Percentiles rank a stretch among this genome's conserved stretches.
Conservation (phyloP, 2,113 vertebrate species). For the Pangasianodon gigas region DNA sequence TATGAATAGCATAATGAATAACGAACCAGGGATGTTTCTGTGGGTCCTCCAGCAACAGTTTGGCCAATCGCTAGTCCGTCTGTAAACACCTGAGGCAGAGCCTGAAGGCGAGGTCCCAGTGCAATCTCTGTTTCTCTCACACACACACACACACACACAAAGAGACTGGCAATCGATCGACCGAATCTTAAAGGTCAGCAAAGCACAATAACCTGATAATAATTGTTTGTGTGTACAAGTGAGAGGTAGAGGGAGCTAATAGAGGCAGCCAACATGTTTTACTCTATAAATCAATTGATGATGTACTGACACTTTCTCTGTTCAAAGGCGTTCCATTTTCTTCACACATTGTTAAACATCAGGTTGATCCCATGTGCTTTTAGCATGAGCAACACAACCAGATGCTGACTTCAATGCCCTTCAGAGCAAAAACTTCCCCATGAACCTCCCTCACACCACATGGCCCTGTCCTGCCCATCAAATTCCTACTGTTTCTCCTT, state of each 20-base stretch:
- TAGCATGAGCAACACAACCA: not conserved
- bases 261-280: not conserved
- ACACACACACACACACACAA: not conserved
- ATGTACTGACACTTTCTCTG: not conserved
- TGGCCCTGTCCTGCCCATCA: not conserved
- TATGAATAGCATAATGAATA: not conserved
- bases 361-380: constrained; percentile 1
- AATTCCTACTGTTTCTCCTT: not conserved
- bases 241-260: not conserved
- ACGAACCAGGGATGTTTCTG: not conserved
- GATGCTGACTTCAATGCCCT: no score
- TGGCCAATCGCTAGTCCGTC: constrained; percentile 3
- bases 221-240: not conserved
- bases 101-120: constrained; percentile 26
- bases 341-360: not conserved
- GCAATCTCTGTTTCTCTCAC: not conserved
- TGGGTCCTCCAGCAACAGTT: not conserved
- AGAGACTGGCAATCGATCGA: not conserved
- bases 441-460: not conserved
- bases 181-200: not conserved
- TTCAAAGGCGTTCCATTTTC: not conserved
- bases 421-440: not conserved
- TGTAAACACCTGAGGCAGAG: constrained; percentile 29
- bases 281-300: not conserved
- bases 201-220: constrained; percentile 18